phyloP scores from a whole-genome alignment of 2,797 vertebrate species.

The Paguma larvata region DNA sequence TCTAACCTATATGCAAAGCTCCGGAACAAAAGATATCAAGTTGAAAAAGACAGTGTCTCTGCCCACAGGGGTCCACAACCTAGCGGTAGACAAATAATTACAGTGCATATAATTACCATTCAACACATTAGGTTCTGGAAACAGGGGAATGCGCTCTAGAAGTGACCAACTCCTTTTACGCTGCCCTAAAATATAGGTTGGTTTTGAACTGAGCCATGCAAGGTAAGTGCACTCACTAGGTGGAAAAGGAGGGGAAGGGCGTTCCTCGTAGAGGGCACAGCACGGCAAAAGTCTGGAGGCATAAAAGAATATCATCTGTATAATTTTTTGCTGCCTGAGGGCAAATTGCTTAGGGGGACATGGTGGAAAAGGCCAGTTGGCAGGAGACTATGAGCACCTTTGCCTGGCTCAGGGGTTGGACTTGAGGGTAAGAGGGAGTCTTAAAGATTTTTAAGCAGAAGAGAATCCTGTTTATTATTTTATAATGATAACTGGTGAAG shows the following conservation, averaged over 20 bases:
- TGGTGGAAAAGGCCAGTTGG: neutral
- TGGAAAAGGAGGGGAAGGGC: neutral
- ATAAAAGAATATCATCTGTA: neutral
- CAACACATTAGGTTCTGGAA: slow-evolving; percentile 7
- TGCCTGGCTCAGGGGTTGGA: neutral
- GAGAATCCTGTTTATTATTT: neutral
- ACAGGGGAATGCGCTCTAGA: neutral
- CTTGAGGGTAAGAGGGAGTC: neutral
- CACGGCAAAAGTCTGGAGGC: neutral
- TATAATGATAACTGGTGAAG: neutral
- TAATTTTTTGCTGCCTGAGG: slow-evolving; percentile 1
- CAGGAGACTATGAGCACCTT: neutral
- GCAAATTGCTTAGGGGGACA: neutral
- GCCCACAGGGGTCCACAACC: neutral
- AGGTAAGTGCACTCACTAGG: neutral
- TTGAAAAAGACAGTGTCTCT: neutral
- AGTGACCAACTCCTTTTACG: neutral
- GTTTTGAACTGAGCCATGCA: neutral
- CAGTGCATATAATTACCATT: neutral
- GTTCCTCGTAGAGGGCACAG: neutral
- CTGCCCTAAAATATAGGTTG: neutral
- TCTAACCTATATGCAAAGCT: neutral
- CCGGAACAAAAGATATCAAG: neutral
- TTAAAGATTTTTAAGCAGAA: slow-evolving; percentile 38
- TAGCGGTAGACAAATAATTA: neutral